Evolutionary conservation across 1,140 invertebrate genomes (phyloP).

Genomic region (Apis mellifera): Amel_HAv3.1 CM009936.2:13028501-13029000

Average conservation of each 20-base stretch:
- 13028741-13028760: constrained; percentile 78
- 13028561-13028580: constrained; percentile 45
- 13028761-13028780: constrained; percentile 77
- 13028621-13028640: neutral
- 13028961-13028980: constrained; percentile 16
- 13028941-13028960: constrained; percentile 7
- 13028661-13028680: constrained; percentile 68
- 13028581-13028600: constrained; percentile 40
- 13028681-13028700: constrained; percentile 76
- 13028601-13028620: neutral
- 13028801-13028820: constrained; percentile 77
- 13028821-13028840: constrained; percentile 75
- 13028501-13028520: constrained; percentile 75
- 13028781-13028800: constrained; percentile 77
- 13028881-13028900: constrained; percentile 40
- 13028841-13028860: constrained; percentile 45
- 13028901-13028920: constrained; percentile 28
- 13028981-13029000: neutral
- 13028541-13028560: constrained; percentile 60
- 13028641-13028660: neutral
- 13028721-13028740: constrained; percentile 74
- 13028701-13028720: constrained; percentile 65
- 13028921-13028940: constrained; percentile 2
- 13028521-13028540: constrained; percentile 74
- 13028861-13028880: constrained; percentile 45